A percentile compares a stretch with the other conserved stretches of the same genome.
phyloP scores from a whole-genome alignment of 37 sponge, comb jelly and placozoan species.

The Mnemiopsis leidyi region DNA sequence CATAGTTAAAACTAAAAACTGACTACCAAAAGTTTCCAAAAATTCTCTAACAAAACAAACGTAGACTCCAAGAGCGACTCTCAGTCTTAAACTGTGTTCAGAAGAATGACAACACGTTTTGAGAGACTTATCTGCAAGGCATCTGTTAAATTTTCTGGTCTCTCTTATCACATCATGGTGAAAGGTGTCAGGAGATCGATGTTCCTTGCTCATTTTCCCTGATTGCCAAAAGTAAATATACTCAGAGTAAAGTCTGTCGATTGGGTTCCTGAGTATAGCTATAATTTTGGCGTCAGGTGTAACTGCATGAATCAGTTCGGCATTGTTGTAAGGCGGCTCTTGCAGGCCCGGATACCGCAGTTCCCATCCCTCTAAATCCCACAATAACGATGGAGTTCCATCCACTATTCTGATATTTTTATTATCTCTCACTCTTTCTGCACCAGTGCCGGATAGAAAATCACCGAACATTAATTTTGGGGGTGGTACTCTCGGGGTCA shows the following conservation, averaged over 20 bases:
- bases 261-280: slow-evolving; percentile 69
- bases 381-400: slow-evolving; percentile 31
- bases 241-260: slow-evolving; percentile 70
- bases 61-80: neutral
- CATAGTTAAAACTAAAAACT: neutral
- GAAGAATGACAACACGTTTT: neutral
- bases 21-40: neutral
- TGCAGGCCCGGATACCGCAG: neutral
- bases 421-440: neutral
- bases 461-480: neutral
- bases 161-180: neutral
- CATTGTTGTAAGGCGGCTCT: slow-evolving; percentile 15
- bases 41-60: neutral
- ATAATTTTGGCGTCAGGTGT: slow-evolving; percentile 69
- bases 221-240: slow-evolving; percentile 68
- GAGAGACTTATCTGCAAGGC: neutral
- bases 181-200: slow-evolving; percentile 1
- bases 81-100: neutral
- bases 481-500: neutral
- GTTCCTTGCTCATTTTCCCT: neutral
- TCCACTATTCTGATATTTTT: neutral
- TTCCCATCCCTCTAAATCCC: slow-evolving; percentile 35
- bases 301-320: slow-evolving; percentile 39
- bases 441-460: neutral
- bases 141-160: neutral